A percentile compares a stretch with the other conserved stretches of the same genome.
Conservation (phyloP, 1,140 invertebrate genomes). For the Hermatobates lingyangjiaoensis region DNA sequence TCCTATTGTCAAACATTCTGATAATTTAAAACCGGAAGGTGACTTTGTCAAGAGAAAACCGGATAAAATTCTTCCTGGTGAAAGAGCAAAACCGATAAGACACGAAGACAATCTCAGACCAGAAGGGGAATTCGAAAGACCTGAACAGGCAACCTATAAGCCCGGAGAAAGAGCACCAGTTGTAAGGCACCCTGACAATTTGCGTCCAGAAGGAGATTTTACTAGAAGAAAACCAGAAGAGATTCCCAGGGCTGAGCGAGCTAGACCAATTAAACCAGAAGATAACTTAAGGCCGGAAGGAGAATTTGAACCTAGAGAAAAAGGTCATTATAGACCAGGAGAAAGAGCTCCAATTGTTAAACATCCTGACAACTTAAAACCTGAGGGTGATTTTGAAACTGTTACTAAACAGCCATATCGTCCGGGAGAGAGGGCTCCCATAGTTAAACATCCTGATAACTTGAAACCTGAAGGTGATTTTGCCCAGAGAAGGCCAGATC, state of each 20-base stretch:
- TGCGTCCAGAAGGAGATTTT: conserved; percentile 29
- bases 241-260: conserved; percentile 17
- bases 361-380: conserved; percentile 21
- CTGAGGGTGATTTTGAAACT: conserved; percentile 27
- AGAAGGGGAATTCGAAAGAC: conserved; percentile 36
- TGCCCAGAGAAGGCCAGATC: conserved; percentile 20
- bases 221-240: conserved; percentile 20
- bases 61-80: conserved; percentile 20
- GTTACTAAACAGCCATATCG: conserved; percentile 17
- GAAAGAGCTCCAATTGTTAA: conserved; percentile 20
- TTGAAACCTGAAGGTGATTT: conserved; percentile 31
- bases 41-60: conserved; percentile 29
- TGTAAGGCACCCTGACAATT: conserved; percentile 31
- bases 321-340: conserved; percentile 24
- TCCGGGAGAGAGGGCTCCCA: conserved; percentile 17
- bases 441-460: conserved; percentile 24
- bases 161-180: conserved; percentile 27
- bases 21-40: conserved; percentile 31
- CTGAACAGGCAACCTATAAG: conserved; percentile 18
- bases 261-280: conserved; percentile 17
- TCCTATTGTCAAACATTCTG: conserved; percentile 34
- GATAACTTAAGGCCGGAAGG: conserved; percentile 35
- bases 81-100: conserved; percentile 24
- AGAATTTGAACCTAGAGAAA: conserved; percentile 31
- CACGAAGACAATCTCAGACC: conserved; percentile 27